Evolutionary conservation across 2,113 vertebrate species (phyloP), one percentile per base, ranked within the genome.

Genomic region (Equus przewalskii): DNA sequence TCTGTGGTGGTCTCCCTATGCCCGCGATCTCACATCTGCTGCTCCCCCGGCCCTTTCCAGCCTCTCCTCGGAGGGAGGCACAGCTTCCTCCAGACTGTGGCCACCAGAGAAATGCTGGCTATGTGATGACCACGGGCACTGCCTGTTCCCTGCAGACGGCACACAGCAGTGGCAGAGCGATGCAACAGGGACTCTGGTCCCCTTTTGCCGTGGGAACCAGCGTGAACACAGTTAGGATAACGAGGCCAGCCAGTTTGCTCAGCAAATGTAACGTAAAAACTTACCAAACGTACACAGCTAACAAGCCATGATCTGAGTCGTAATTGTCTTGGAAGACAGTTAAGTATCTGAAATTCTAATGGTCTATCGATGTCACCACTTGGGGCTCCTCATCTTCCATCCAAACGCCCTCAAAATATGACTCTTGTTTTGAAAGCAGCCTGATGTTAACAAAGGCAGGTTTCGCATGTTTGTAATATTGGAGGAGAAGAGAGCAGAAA

Each of bases 381-480:
- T 64, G 33, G 36, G 46, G 80, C 16, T 90, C 49, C 36, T 54
- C n/a, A 96, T 51, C 46, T 78, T n/a, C 44, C 49, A 79, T 46
- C 24, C 49, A 82, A 86, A 83, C 72, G 41, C 15, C 51, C 58
- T 91, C 41, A 90, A 91, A 94, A 93, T 70, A 75, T 51, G 21
- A 73, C 58, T 30, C 6, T 90, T 90, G 19, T 87, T 97, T 92
- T 80, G 62, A 96, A 96, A 21, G 54, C 60, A 93, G 28, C 28
- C 64, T 58, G 22, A 36, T 79, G 6, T 12, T 44, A 56, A 91
- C 72, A 85, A 64, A 95, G 26, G 13, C 0, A 87, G 14, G 16
- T 51, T 83, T 92, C 24, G 36, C 36, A 41, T 16, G 9, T 49
- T 51, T 64, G 11, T 30, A 85, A 58, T 79, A 85, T 30, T 26